Percentiles rank a stretch among this genome's conserved stretches.
phyloP scores from a whole-genome alignment of 2,797 vertebrate species.

The Sebastolobus alascanus region DNA sequence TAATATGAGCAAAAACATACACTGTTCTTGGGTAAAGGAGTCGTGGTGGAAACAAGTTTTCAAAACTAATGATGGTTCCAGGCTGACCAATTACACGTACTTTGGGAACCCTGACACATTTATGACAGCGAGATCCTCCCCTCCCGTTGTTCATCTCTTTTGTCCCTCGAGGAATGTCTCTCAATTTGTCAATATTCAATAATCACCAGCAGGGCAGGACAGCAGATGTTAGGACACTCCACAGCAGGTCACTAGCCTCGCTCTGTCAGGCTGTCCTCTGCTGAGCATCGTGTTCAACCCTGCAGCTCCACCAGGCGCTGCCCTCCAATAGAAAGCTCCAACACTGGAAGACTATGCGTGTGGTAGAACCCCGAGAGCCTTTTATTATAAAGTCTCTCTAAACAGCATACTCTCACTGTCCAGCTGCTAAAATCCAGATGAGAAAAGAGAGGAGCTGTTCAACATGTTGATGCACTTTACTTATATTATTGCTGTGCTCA shows the following conservation, averaged over 20 bases:
- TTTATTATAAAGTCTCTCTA: background rate
- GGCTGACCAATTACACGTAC: constrained; percentile 61
- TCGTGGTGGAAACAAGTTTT: constrained; percentile 16
- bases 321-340: background rate
- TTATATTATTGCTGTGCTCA: background rate
- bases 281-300: constrained; percentile 39
- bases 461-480: background rate
- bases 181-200: constrained; percentile 87
- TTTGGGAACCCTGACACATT: constrained; percentile 60
- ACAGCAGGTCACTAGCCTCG: constrained; percentile 75
- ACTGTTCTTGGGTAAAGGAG: background rate
- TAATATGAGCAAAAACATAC: background rate
- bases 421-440: constrained; percentile 2
- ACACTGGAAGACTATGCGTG: background rate
- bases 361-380: background rate
- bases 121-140: constrained; percentile 49
- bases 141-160: constrained; percentile 72
- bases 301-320: background rate
- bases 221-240: constrained; percentile 86
- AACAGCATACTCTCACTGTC: background rate
- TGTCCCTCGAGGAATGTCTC: constrained; percentile 71
- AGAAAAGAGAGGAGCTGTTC: background rate
- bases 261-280: constrained; percentile 25
- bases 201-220: constrained; percentile 76
- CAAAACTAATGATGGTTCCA: constrained; percentile 47